Conservation (phyloP, 2,888 invertebrate species). For the Schizaphis graminum region DNA sequence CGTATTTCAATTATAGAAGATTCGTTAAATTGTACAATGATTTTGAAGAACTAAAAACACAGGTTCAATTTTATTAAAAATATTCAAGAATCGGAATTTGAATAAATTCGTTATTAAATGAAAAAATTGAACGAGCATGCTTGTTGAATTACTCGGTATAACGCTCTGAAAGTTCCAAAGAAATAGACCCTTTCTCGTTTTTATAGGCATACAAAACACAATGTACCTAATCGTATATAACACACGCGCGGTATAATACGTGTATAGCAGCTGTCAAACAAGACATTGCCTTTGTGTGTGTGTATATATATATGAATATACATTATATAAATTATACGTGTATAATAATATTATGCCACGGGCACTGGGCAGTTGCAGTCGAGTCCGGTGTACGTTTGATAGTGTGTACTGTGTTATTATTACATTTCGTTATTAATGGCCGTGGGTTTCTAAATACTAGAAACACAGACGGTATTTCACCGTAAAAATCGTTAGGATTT, state of each 20-base stretch:
- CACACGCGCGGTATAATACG: not conserved
- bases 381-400: not conserved
- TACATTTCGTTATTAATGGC: not conserved
- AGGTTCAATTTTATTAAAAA: too few species aligned
- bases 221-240: not conserved
- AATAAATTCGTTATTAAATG: not conserved
- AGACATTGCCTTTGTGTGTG: not conserved
- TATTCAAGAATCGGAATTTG: not conserved
- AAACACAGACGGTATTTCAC: not conserved
- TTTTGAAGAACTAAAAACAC: too few species aligned
- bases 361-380: not conserved
- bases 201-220: not conserved
- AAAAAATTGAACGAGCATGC: not conserved
- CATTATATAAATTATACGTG: too few species aligned
- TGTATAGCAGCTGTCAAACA: not conserved
- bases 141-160: not conserved
- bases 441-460: not conserved
- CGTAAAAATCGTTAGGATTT: conserved; percentile 1
- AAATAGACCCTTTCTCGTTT: not conserved
- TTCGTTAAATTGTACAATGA: too few species aligned
- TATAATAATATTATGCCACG: not conserved
- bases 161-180: not conserved
- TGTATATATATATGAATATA: too few species aligned
- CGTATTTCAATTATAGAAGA: too few species aligned
- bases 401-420: not conserved